phyloP scores from a whole-genome alignment of 2,888 invertebrate species.

The Xiphydria camelus region DNA sequence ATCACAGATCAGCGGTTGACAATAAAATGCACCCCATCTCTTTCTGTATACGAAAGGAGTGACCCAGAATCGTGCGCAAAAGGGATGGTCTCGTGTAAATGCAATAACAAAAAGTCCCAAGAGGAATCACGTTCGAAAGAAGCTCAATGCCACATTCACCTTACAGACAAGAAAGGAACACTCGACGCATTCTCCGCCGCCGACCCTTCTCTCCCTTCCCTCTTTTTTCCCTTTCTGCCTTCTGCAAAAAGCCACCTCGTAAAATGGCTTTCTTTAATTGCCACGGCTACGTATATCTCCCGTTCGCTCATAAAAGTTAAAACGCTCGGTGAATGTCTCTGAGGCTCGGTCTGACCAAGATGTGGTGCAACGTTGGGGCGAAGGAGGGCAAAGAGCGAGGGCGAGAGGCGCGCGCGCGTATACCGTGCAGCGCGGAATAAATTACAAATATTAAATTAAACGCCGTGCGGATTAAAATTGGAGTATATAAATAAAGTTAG shows the following conservation, averaged over 20 bases:
- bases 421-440: slow-evolving; percentile 17
- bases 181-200: no score
- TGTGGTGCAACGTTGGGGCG: background rate
- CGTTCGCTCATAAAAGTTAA: slow-evolving; percentile 35
- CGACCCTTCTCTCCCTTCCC: background rate
- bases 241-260: slow-evolving; percentile 5
- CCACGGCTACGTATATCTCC: slow-evolving; percentile 30
- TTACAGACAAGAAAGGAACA: no score
- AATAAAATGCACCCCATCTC: background rate
- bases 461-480: slow-evolving; percentile 36
- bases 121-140: no score
- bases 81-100: no score
- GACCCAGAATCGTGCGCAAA: no score
- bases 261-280: slow-evolving; percentile 45
- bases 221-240: background rate
- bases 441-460: slow-evolving; percentile 36
- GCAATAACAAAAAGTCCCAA: no score
- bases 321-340: slow-evolving; percentile 10
- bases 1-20: background rate
- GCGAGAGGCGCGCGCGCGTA: background rate
- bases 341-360: background rate
- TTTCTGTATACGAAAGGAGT: no score
- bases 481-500: slow-evolving; percentile 33
- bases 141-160: no score
- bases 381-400: background rate